These are phyloP conservation scores for Agonopterix heracliana DNA, from an alignment of 2,888 invertebrate genomes.

Conservation along the genomic window DNA sequence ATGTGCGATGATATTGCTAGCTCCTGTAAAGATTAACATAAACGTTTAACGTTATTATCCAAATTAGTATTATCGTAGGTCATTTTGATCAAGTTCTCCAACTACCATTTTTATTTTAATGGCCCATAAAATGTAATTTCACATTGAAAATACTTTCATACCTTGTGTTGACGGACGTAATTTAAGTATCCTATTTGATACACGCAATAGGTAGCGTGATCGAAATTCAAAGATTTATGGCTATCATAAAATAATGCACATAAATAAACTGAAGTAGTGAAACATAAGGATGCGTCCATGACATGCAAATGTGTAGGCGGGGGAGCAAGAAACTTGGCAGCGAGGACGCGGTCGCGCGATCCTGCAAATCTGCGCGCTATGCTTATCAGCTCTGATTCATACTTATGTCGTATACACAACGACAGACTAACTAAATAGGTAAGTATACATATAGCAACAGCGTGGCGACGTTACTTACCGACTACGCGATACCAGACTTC, in stretches of 20 bases:
- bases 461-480: constrained; percentile 47
- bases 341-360: constrained; percentile 45
- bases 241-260: not conserved
- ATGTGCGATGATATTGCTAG: not conserved
- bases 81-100: no score
- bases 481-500: constrained; percentile 44
- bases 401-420: constrained; percentile 35
- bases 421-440: constrained; percentile 15
- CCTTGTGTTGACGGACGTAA: no score
- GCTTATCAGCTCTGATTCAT: constrained; percentile 72
- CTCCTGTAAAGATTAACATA: no score
- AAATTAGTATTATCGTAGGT: no score
- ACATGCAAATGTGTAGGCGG: constrained; percentile 63
- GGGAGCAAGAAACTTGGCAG: constrained; percentile 65
- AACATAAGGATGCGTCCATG: constrained; percentile 39
- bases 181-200: no score
- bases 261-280: not conserved
- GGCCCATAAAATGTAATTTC: no score
- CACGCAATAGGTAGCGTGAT: no score
- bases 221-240: not conserved
- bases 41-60: no score
- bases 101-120: no score
- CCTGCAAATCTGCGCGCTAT: constrained; percentile 61
- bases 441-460: constrained; percentile 30
- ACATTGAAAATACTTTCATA: no score